Conservation (phyloP, 2,888 invertebrate genomes). For the Platynereis dumerilii region DNA sequence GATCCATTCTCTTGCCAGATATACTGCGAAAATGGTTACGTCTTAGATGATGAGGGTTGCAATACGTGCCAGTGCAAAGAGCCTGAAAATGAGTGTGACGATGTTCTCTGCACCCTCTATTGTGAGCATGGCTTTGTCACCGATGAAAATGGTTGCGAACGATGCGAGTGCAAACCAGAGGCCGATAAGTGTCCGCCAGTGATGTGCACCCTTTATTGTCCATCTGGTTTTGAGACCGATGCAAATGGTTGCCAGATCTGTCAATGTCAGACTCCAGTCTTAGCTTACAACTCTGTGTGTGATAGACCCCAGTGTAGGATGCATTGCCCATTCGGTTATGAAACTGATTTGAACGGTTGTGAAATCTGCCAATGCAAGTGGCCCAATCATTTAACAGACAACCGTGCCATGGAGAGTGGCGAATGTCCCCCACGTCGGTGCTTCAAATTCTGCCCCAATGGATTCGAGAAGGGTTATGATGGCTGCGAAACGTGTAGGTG, state of each 20-base stretch:
- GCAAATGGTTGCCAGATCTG: slow-evolving; percentile 18
- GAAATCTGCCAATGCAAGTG: slow-evolving; percentile 12
- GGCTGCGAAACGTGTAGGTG: slow-evolving; percentile 23
- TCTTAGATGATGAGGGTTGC: background rate
- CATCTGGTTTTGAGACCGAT: slow-evolving; percentile 6
- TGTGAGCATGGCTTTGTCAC: slow-evolving; percentile 13
- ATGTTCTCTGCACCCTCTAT: background rate
- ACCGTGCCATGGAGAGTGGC: background rate
- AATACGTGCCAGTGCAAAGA: slow-evolving; percentile 8
- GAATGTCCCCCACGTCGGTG: background rate
- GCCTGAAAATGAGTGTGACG: background rate
- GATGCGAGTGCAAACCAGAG: slow-evolving; percentile 13
- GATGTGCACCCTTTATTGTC: slow-evolving; percentile 12
- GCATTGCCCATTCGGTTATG: slow-evolving; percentile 25
- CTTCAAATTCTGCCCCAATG: slow-evolving; percentile 23
- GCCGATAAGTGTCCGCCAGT: background rate
- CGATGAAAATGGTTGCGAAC: slow-evolving; percentile 20
- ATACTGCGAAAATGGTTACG: slow-evolving; percentile 18
- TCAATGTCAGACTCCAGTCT: background rate
- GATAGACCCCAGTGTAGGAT: slow-evolving; percentile 15
- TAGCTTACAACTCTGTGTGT: slow-evolving; percentile 1
- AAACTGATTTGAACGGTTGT: slow-evolving; percentile 25
- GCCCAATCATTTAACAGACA: background rate
- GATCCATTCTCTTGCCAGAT: background rate
- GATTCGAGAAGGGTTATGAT: slow-evolving; percentile 25